Conservation (phyloP, 2,113 vertebrate genomes). For the Parus major region DNA sequence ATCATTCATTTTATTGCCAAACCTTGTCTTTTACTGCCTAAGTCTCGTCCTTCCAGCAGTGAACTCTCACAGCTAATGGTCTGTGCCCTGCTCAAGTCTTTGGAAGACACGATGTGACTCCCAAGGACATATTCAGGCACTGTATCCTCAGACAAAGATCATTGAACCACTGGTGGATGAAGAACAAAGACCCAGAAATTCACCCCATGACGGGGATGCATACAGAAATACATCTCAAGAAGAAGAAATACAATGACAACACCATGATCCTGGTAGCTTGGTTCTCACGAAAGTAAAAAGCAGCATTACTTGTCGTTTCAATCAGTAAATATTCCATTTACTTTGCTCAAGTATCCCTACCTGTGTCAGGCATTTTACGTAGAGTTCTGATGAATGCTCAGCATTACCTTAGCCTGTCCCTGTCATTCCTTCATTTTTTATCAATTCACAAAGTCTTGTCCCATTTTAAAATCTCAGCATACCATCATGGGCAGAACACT, state of each 20-base stretch:
- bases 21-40: not conserved
- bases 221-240: not conserved
- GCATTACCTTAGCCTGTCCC: not conserved
- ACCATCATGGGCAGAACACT: not conserved
- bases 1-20: not conserved
- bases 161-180: not conserved
- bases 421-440: not conserved
- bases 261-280: accelerated
- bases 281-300: not conserved
- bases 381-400: not conserved
- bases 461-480: not conserved
- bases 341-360: not conserved
- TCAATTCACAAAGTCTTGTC: not conserved
- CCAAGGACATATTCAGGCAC: not conserved
- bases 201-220: not conserved
- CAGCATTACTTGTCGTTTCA: not conserved
- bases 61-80: not conserved
- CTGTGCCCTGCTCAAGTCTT: not conserved
- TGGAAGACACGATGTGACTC: not conserved
- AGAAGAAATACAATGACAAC: not conserved
- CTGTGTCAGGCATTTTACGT: not conserved
- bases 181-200: not conserved
- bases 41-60: not conserved
- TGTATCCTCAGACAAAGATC: not conserved
- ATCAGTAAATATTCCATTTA: not conserved